Evolutionary conservation across 64 coral and sea anemone genomes (phyloP).

Genomic region (Montipora efflorescens): DNA sequence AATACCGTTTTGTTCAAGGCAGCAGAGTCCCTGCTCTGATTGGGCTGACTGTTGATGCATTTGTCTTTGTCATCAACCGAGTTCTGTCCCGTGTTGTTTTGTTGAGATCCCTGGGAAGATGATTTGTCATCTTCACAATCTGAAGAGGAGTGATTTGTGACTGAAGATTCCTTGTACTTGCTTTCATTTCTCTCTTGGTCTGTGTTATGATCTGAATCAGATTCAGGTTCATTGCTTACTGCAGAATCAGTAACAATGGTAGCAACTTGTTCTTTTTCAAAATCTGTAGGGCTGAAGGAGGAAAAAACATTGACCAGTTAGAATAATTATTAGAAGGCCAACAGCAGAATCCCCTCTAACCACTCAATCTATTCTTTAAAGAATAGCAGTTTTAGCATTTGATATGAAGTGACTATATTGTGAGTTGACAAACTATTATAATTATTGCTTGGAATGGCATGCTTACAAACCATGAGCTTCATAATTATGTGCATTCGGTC

Average conservation of each 20-base stretch:
- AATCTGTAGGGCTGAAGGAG: background rate
- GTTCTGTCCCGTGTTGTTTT: background rate
- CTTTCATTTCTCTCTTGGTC: background rate
- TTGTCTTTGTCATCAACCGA: background rate
- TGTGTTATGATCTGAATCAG: background rate
- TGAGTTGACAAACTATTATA: background rate
- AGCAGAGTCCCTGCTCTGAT: background rate
- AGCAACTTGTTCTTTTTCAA: background rate
- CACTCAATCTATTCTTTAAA: background rate
- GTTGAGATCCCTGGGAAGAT: background rate
- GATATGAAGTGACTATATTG: background rate
- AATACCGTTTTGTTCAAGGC: background rate
- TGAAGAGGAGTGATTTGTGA: background rate
- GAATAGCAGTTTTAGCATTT: background rate
- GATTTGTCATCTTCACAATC: background rate
- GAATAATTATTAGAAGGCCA: too few species aligned
- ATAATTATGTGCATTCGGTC: too few species aligned
- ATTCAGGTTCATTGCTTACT: background rate
- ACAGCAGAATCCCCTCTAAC: background rate
- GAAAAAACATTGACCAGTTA: background rate
- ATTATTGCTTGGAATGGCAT: too few species aligned
- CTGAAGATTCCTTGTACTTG: background rate
- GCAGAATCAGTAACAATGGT: background rate
- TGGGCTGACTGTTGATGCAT: background rate
- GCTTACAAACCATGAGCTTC: too few species aligned